These are phyloP conservation scores for Seira sanloemensis DNA, from an alignment of 2,888 invertebrate species.

Conservation along the genomic window DNA sequence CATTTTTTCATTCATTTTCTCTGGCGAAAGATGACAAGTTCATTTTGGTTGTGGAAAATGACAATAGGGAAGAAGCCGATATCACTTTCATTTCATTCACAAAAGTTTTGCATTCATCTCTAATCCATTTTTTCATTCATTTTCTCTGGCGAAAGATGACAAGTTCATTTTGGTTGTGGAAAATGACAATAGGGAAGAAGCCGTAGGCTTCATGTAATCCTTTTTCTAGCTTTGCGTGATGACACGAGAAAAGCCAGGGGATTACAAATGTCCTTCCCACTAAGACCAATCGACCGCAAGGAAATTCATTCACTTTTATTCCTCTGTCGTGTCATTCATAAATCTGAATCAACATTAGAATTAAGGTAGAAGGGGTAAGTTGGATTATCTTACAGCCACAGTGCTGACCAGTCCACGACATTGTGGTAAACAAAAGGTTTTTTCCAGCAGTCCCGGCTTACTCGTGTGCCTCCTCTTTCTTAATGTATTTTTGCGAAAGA, in stretches of 20 bases:
- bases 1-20: not conserved
- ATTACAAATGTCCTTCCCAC: constrained; percentile 56
- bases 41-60: not conserved
- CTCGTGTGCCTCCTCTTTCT: not conserved
- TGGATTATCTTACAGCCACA: too few species aligned
- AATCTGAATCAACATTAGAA: not conserved
- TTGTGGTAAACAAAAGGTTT: too few species aligned
- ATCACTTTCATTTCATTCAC: not conserved
- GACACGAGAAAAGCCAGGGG: constrained; percentile 56
- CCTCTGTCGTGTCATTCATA: not conserved
- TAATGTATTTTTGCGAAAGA: not conserved
- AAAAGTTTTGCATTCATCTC: not conserved
- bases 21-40: not conserved
- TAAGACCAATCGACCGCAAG: constrained; percentile 1
- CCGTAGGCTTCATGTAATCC: not conserved
- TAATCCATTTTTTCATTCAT: not conserved
- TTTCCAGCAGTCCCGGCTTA: not conserved
- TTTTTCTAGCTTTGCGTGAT: constrained; percentile 40
- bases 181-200: not conserved
- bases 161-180: not conserved
- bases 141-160: not conserved
- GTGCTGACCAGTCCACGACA: not conserved
- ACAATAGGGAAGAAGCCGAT: not conserved
- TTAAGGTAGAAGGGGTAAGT: not conserved
- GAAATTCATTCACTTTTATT: not conserved